Evolutionary conservation across 2,888 invertebrate genomes (phyloP).

Genomic region (Pardosa pseudoannulata): DNA sequence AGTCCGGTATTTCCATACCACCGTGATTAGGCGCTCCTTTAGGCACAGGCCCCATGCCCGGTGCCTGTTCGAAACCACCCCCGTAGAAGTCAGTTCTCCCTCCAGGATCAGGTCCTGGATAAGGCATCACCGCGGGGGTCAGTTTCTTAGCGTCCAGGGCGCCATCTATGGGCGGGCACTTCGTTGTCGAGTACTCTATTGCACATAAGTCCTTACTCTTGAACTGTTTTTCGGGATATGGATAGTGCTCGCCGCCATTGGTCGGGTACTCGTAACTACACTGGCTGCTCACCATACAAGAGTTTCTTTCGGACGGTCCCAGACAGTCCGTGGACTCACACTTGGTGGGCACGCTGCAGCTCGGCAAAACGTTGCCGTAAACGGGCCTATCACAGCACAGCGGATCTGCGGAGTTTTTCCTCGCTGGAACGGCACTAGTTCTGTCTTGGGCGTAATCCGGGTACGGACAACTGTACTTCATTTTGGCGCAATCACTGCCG

Average conservation of each 20-base stretch:
- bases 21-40: not conserved
- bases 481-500: not conserved
- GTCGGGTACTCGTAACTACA: not conserved
- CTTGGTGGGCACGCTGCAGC: constrained; percentile 11
- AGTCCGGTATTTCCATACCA: constrained; percentile 4
- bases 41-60: not conserved
- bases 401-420: not conserved
- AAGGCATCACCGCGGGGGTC: not conserved
- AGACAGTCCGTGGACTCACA: constrained; percentile 39
- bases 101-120: not conserved
- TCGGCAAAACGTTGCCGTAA: not conserved
- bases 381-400: constrained; percentile 3
- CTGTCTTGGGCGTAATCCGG: not conserved
- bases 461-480: not conserved
- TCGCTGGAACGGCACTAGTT: not conserved
- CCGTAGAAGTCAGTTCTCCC: constrained; percentile 9
- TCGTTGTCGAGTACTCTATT: constrained; percentile 10
- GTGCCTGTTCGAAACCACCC: constrained; percentile 20
- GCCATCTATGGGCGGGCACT: constrained; percentile 25
- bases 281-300: constrained; percentile 38
- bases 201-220: constrained; percentile 16
- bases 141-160: not conserved
- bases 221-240: constrained; percentile 2
- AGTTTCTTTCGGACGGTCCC: constrained; percentile 18
- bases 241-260: not conserved